These are phyloP conservation scores for Anser brachyrhynchus DNA, from an alignment of 2,113 vertebrate genomes.

Conservation along the genomic window DNA sequence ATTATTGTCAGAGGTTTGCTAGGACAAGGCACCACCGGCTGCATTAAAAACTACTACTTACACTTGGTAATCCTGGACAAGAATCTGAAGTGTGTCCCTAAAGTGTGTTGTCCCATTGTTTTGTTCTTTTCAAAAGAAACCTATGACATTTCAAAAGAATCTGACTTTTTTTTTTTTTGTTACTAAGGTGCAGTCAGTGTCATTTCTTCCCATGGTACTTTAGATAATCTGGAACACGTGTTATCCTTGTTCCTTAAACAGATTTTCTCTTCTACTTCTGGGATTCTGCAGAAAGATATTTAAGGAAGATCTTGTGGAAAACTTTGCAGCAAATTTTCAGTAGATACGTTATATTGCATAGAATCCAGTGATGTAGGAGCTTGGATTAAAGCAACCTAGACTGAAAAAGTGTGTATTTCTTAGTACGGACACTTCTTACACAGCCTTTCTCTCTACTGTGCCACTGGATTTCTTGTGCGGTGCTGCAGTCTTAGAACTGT, in stretches of 20 bases:
- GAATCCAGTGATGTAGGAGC: background rate
- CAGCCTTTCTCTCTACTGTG: background rate
- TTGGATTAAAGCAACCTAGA: background rate
- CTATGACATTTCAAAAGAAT: background rate
- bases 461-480: background rate
- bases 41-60: background rate
- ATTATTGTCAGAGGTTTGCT: background rate
- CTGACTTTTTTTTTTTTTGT: background rate
- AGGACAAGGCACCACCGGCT: background rate
- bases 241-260: background rate
- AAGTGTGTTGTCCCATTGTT: background rate
- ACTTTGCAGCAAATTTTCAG: background rate
- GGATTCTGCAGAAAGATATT: constrained; percentile 19
- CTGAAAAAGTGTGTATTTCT: background rate
- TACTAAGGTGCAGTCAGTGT: background rate
- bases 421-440: background rate
- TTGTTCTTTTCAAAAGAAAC: background rate
- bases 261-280: background rate
- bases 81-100: background rate
- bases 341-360: background rate
- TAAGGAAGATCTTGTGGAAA: background rate
- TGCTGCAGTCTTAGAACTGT: background rate
- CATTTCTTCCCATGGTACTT: background rate
- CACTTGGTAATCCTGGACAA: background rate
- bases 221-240: background rate